These are phyloP conservation scores for Anarrhichthys ocellatus DNA, from an alignment of 2,113 vertebrate genomes.

Conservation along the genomic window DNA sequence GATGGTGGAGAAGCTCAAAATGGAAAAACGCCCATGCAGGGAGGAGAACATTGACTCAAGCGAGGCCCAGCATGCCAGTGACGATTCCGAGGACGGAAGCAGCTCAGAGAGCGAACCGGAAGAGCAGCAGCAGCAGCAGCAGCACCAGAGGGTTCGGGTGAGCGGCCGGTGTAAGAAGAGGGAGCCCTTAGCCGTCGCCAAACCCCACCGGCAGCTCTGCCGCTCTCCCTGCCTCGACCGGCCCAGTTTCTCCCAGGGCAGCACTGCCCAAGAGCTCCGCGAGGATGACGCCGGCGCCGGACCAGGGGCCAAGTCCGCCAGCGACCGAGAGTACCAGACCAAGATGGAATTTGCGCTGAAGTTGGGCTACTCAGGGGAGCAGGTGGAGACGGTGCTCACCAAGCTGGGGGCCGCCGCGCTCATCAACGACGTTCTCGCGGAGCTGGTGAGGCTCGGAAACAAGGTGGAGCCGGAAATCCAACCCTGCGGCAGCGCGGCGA, in stretches of 20 bases:
- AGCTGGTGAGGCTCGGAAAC: slow-evolving; percentile 95
- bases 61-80: slow-evolving; percentile 83
- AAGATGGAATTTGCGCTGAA: slow-evolving; percentile 99
- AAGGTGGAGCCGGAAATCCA: slow-evolving; percentile 92
- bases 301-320: slow-evolving; percentile 62
- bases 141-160: slow-evolving; percentile 71
- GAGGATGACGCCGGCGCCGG: slow-evolving; percentile 81
- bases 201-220: slow-evolving; percentile 95
- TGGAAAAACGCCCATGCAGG: slow-evolving; percentile 92
- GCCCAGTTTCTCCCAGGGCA: slow-evolving; percentile 96
- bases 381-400: slow-evolving; percentile 94
- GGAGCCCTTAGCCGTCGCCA: slow-evolving; percentile 86
- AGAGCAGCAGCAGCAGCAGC: slow-evolving; percentile 70
- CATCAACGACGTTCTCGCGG: slow-evolving; percentile 96
- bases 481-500: slow-evolving; percentile 69
- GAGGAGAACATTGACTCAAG: slow-evolving; percentile 86
- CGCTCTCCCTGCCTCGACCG: slow-evolving; percentile 95
- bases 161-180: slow-evolving; percentile 76
- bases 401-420: slow-evolving; percentile 94
- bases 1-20: slow-evolving; percentile 92
- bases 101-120: slow-evolving; percentile 94
- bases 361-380: slow-evolving; percentile 94
- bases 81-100: slow-evolving; percentile 91
- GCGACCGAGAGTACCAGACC: slow-evolving; percentile 92
- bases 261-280: slow-evolving; percentile 87